A percentile compares a stretch with the other conserved stretches of the same genome.
Conservation (phyloP, 2,113 vertebrate genomes). For the Campylomormyrus numenius region DNA sequence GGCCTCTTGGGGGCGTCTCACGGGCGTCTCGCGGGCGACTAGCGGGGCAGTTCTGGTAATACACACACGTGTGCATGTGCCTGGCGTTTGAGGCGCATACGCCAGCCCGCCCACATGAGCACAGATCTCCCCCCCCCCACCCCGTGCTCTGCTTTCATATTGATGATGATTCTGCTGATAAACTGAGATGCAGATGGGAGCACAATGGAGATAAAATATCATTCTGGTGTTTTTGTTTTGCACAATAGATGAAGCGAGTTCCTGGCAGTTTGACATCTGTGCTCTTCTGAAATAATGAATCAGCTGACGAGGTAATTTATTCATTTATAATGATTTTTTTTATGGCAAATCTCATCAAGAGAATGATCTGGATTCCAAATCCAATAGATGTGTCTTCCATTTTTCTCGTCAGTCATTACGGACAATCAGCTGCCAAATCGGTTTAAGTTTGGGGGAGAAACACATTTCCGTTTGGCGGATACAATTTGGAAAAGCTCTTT, state of each 20-base stretch:
- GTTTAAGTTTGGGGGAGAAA: constrained; percentile 31
- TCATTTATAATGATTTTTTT: constrained; percentile 44
- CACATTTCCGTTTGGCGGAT: constrained; percentile 32
- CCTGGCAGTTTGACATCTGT: constrained; percentile 31
- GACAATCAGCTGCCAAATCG: constrained; percentile 38
- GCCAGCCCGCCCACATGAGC: not conserved
- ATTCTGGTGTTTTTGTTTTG: constrained; percentile 22
- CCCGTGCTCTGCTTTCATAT: not conserved
- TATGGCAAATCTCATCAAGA: constrained; percentile 39
- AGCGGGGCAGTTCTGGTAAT: not conserved
- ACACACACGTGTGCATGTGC: not conserved
- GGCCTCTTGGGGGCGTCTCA: not conserved
- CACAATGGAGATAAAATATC: constrained; percentile 8
- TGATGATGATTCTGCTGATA: constrained; percentile 8
- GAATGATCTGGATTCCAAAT: constrained; percentile 41
- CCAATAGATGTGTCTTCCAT: constrained; percentile 37
- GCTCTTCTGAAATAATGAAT: constrained; percentile 36
- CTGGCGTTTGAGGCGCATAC: not conserved
- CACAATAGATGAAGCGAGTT: constrained; percentile 25
- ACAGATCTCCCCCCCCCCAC: no score
- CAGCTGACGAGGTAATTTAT: constrained; percentile 37
- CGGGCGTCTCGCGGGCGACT: no score
- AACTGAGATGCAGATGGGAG: constrained; percentile 10
- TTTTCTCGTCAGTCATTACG: constrained; percentile 41
- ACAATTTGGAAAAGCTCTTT: constrained; percentile 27